Base-by-base conservation (phyloP, 2,888 invertebrate species). In the Chydorus sphaericus region DNA sequence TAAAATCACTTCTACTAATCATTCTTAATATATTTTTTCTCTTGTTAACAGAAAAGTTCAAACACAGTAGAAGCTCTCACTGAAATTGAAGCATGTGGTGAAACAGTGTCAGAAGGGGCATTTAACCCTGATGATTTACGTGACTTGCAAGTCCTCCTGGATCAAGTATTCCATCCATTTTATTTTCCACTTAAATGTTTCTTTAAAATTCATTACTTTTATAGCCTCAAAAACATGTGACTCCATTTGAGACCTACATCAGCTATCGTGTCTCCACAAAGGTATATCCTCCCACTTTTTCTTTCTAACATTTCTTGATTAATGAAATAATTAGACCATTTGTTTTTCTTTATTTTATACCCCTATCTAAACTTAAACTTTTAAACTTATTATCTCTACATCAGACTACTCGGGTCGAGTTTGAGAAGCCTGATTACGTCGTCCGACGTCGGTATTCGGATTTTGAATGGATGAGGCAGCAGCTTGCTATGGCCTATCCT, bases 371-470 rank as follows among this genome's bases (percentile, higher is more conserved):
- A n/a, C n/a, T n/a, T n/a, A n/a, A n/a, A n/a, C 11, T 33, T 14
- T 16, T 16, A 14, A 18, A 20, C 30, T 20, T 51, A 23, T 52
- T 16, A n/a, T 18, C 30, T 33, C 3, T 20, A 56, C 28, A 60
- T 63, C 64, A 77, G 77, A 76, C 77, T 3, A 76, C 78, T 14
- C 72, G 81, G 61, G 73, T 77, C 61, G 81, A 81, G 63, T 81
- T 75, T 67, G 72, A 76, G 20, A 76, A 77, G 61, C 75, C 73
- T 58, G 81, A 82, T 62, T 81, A 79, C 63, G 66, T 78, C 54
- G 82, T 82, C 8, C 70, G 81, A 49, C 71, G 82, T 59, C 72
- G 83, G 55, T 83, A 83, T 67, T 83, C 81, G 70, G 83, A 83
- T 67, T 83, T 83, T 65, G 71, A 79, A 54, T 83, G 82, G 82